phyloP scores from a whole-genome alignment of 92 coral and sea anemone species.

The Pocillopora meandrina region DNA sequence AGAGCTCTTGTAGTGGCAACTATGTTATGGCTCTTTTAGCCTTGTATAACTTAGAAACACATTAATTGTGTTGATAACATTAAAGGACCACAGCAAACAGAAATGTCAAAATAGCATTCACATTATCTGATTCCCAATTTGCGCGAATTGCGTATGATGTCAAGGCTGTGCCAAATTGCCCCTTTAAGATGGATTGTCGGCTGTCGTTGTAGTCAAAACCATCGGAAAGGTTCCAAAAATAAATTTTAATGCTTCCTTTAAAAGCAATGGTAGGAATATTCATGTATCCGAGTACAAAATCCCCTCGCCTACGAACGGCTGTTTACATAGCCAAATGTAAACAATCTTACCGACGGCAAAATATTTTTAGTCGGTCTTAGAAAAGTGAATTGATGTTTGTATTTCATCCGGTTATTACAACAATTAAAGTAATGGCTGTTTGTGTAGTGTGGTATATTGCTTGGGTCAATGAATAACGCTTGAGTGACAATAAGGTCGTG shows the following conservation, averaged over 20 bases:
- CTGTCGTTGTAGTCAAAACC: background rate
- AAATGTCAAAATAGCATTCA: constrained; percentile 20
- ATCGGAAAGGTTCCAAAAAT: background rate
- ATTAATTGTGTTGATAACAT: constrained; percentile 9
- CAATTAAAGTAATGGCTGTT: constrained; percentile 52
- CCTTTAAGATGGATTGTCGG: background rate
- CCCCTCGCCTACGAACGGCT: constrained; percentile 9
- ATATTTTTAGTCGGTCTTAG: constrained; percentile 40
- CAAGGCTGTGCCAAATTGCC: background rate
- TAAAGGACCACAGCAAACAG: constrained; percentile 1
- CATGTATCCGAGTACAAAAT: background rate
- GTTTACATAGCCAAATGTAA: constrained; percentile 61
- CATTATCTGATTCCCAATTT: background rate
- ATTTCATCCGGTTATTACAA: constrained; percentile 33
- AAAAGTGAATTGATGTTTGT: constrained; percentile 54
- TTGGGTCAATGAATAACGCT: constrained; percentile 22
- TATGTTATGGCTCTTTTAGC: background rate
- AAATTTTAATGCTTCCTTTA: background rate
- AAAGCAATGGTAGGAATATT: background rate
- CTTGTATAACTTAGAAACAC: background rate
- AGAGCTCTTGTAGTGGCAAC: background rate
- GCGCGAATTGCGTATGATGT: constrained; percentile 8
- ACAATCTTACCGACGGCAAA: constrained; percentile 50
- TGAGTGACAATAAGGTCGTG: background rate
- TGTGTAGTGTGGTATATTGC: constrained; percentile 4